These are phyloP conservation scores for Grapholita molesta DNA, from an alignment of 1,140 invertebrate species.

Conservation along the genomic window DNA sequence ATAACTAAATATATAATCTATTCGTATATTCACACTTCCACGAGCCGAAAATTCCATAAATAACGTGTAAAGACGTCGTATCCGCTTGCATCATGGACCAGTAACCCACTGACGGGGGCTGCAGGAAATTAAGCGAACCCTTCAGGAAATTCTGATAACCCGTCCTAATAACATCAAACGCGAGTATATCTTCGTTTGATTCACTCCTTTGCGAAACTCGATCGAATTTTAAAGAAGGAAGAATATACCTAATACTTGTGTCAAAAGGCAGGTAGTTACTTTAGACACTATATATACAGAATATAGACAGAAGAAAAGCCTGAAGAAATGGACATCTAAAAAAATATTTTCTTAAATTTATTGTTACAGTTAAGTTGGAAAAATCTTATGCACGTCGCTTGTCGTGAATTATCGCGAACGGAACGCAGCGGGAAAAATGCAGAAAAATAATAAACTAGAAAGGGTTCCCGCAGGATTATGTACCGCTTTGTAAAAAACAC, in stretches of 20 bases:
- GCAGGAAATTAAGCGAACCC: conserved; percentile 36
- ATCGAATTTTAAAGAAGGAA: not conserved
- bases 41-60: not conserved
- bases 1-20: too few species aligned
- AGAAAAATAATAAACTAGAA: not conserved
- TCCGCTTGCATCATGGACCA: not conserved
- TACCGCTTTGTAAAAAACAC: conserved; percentile 36
- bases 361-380: not conserved
- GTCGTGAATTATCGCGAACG: not conserved
- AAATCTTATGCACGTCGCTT: not conserved
- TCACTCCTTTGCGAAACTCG: not conserved
- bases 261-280: too few species aligned
- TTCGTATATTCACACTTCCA: not conserved
- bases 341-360: not conserved
- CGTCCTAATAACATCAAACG: not conserved
- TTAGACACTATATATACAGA: too few species aligned
- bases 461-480: conserved; percentile 24
- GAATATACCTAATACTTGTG: not conserved
- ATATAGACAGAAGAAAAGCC: too few species aligned
- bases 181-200: not conserved
- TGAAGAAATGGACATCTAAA: too few species aligned
- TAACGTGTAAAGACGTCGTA: not conserved
- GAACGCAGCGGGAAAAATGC: not conserved
- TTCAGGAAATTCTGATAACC: conserved; percentile 19
- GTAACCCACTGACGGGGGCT: conserved; percentile 28